A percentile compares a stretch with the other conserved stretches of the same genome.
Conservation (phyloP, 2,797 vertebrate species). For the Antennarius maculatus region DNA sequence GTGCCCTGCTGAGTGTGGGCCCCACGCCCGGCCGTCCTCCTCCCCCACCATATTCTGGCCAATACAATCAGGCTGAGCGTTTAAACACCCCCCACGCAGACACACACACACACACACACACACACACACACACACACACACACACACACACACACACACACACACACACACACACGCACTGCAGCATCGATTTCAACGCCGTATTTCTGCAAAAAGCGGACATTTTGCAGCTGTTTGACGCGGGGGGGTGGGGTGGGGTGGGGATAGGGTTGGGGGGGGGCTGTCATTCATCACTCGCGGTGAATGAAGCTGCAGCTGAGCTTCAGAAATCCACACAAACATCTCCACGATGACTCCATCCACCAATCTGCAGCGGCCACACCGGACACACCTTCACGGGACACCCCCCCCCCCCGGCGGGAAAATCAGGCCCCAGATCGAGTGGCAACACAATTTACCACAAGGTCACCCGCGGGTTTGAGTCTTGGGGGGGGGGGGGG, state of each 20-base stretch:
- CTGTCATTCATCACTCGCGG: slow-evolving; percentile 48
- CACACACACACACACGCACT: too few species aligned
- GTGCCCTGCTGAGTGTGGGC: slow-evolving; percentile 40
- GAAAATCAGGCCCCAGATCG: slow-evolving; percentile 28
- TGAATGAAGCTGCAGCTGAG: slow-evolving; percentile 56
- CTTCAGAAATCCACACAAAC: slow-evolving; percentile 47
- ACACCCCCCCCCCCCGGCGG: neutral
- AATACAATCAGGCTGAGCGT: slow-evolving; percentile 38
- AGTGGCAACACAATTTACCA: slow-evolving; percentile 37
- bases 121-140: too few species aligned
- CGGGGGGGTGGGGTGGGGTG: slow-evolving; percentile 5
- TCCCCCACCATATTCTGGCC: slow-evolving; percentile 19
- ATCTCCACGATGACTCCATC: slow-evolving; percentile 5
- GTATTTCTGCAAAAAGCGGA: neutral
- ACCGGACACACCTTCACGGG: neutral
- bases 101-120: too few species aligned
- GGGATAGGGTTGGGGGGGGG: neutral
- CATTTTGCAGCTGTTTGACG: slow-evolving; percentile 27
- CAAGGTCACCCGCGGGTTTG: slow-evolving; percentile 56
- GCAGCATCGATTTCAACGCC: neutral
- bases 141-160: too few species aligned
- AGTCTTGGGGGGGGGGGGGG: neutral
- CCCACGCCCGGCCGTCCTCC: slow-evolving; percentile 23
- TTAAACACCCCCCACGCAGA: too few species aligned
- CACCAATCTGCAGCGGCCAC: slow-evolving; percentile 2